Evolutionary conservation across 2,113 vertebrate genomes (phyloP).

Genomic region (Emydura subglobosa): DNA sequence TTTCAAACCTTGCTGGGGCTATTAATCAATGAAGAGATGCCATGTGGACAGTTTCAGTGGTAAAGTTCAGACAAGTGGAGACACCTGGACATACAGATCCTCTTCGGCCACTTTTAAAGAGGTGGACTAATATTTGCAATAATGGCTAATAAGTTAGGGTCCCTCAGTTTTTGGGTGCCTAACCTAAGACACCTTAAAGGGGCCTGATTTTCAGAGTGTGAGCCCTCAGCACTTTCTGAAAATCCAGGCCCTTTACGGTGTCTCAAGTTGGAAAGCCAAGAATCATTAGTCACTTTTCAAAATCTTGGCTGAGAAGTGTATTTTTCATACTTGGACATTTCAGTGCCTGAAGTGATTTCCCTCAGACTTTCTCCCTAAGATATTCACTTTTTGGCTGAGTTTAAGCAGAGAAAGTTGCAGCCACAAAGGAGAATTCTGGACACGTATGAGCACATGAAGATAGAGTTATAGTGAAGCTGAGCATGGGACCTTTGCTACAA

Average conservation of each 20-base stretch:
- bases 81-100: not conserved
- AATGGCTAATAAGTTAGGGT: not conserved
- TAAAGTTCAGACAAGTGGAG: conserved; percentile 26
- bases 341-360: not conserved
- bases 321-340: not conserved
- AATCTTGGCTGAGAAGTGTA: not conserved
- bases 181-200: not conserved
- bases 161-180: not conserved
- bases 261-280: not conserved
- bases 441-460: no score
- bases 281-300: not conserved
- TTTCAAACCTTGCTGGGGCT: not conserved
- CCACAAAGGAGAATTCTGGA: not conserved
- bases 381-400: not conserved
- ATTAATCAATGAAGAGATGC: not conserved
- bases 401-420: not conserved
- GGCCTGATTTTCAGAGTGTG: not conserved
- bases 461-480: not conserved
- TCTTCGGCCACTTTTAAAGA: not conserved
- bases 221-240: not conserved
- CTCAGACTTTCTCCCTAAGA: not conserved
- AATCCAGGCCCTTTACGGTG: not conserved
- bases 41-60: not conserved
- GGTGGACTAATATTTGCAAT: not conserved
- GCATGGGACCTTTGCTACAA: not conserved